Conservation (phyloP, 2,797 vertebrate species). For the Sebastes ruberrimus region DNA sequence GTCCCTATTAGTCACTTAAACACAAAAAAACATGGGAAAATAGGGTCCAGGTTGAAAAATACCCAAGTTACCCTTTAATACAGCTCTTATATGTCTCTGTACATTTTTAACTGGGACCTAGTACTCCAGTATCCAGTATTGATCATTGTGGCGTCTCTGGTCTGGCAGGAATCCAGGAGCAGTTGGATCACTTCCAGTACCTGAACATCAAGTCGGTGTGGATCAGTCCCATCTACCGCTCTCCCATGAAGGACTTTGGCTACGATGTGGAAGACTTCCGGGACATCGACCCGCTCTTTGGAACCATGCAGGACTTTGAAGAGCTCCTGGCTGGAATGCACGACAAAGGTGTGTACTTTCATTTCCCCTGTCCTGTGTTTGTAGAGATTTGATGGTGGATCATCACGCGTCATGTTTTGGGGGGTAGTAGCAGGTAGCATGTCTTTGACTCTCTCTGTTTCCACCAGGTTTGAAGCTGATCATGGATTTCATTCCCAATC, state of each 20-base stretch:
- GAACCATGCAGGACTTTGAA: conserved; percentile 95
- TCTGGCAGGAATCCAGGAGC: conserved; percentile 87
- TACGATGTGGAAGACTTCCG: conserved; percentile 93
- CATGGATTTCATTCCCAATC: conserved; percentile 97
- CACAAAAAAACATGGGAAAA: too few species aligned
- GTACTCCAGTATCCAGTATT: neutral
- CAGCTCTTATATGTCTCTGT: neutral
- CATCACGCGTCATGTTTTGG: neutral
- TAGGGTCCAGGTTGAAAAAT: too few species aligned
- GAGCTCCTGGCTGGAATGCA: conserved; percentile 89
- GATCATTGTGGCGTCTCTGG: neutral
- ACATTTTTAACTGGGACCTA: neutral
- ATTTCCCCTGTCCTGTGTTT: neutral
- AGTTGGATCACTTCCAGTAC: conserved; percentile 88
- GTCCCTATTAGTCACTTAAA: too few species aligned
- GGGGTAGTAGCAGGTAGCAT: neutral
- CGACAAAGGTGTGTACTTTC: conserved; percentile 82
- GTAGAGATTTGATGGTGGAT: neutral
- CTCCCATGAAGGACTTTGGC: conserved; percentile 90
- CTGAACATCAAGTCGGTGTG: conserved; percentile 92
- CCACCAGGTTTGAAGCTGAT: conserved; percentile 92
- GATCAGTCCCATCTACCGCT: conserved; percentile 94
- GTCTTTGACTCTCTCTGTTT: neutral
- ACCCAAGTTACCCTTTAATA: too few species aligned
- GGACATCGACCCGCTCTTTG: conserved; percentile 91